These are phyloP conservation scores for Pleuronectes platessa DNA, from an alignment of 2,113 vertebrate species.

Conservation along the genomic window DNA sequence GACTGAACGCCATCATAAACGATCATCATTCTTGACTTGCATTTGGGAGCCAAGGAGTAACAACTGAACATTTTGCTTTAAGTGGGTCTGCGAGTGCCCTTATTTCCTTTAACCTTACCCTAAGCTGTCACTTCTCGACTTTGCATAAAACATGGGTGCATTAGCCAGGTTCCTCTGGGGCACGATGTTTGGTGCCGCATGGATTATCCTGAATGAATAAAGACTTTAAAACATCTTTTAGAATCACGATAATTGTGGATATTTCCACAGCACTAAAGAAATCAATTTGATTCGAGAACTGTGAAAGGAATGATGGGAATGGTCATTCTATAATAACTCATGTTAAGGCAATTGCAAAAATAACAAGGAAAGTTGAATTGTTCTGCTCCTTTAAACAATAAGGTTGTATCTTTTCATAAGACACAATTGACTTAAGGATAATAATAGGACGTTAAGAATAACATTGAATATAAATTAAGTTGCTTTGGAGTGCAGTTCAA, in stretches of 20 bases:
- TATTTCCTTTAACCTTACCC: slow-evolving; percentile 19
- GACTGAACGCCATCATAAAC: neutral
- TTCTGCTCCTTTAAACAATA: no score
- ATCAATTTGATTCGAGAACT: no score
- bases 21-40: neutral
- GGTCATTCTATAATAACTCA: no score
- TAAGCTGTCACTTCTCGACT: slow-evolving; percentile 29
- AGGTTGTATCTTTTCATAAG: no score
- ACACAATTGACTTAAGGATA: no score
- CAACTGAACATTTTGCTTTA: slow-evolving; percentile 4
- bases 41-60: neutral
- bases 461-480: no score
- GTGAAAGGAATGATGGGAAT: no score
- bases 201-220: slow-evolving; percentile 27
- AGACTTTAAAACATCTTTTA: slow-evolving; percentile 27
- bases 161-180: slow-evolving; percentile 9
- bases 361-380: no score
- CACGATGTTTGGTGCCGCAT: slow-evolving; percentile 5
- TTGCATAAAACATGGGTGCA: slow-evolving; percentile 26
- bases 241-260: neutral
- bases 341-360: no score
- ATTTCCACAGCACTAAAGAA: neutral
- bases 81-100: neutral
- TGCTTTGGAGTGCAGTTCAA: no score
- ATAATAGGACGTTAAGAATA: no score